Evolutionary conservation across 2,888 invertebrate species (phyloP).

Genomic region (Aricia artaxerxes): DNA sequence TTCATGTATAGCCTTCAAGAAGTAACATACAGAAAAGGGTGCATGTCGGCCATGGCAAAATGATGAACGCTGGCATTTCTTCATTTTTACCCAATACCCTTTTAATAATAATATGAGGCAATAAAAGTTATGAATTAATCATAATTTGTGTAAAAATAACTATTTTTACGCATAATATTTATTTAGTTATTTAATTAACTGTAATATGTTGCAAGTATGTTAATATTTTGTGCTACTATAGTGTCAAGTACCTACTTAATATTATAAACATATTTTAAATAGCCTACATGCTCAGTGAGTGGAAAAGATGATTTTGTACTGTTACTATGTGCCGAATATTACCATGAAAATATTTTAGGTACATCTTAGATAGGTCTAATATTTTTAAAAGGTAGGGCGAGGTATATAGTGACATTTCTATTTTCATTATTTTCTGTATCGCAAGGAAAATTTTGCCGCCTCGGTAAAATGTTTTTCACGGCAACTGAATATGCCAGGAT

Average conservation of each 20-base stretch:
- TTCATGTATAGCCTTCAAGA: not conserved
- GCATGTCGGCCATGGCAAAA: not conserved
- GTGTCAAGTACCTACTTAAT: not conserved
- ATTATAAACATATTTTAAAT: constrained; percentile 12
- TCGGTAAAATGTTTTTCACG: not conserved
- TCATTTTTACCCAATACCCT: not conserved
- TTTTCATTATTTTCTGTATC: not conserved
- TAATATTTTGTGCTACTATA: constrained; percentile 6
- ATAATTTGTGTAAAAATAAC: not conserved
- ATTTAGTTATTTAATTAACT: constrained; percentile 12
- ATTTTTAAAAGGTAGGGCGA: too few species aligned
- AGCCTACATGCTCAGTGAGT: constrained; percentile 12
- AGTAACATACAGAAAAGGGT: not conserved
- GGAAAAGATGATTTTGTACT: constrained; percentile 1
- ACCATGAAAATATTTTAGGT: not conserved
- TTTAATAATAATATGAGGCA: not conserved
- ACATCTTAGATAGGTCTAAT: not conserved
- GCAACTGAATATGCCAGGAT: not conserved
- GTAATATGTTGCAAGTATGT: constrained; percentile 6
- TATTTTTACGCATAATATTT: constrained; percentile 11
- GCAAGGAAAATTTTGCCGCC: not conserved
- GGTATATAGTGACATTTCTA: too few species aligned
- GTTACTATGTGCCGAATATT: constrained; percentile 14
- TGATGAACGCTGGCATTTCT: not conserved
- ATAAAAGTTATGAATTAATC: constrained; percentile 1